These are phyloP conservation scores for Tenthredo notha DNA, from an alignment of 2,888 invertebrate species.

Conservation along the genomic window DNA sequence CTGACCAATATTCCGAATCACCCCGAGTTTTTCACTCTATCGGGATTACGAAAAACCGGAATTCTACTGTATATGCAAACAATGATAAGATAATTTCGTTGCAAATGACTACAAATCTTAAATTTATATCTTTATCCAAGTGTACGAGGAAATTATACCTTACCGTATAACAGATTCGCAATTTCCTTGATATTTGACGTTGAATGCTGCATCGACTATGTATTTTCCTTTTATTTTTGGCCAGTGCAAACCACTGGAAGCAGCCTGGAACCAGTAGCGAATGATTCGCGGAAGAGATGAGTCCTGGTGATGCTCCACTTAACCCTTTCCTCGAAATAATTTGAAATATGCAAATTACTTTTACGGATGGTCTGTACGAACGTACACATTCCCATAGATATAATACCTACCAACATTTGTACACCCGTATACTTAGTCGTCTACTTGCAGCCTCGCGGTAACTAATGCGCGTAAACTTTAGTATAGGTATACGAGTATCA, in stretches of 20 bases:
- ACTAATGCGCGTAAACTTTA: slow-evolving; percentile 29
- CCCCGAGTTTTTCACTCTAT: no score
- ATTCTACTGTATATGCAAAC: background rate
- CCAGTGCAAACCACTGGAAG: slow-evolving; percentile 48
- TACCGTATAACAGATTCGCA: background rate
- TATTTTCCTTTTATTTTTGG: background rate
- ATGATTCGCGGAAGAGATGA: slow-evolving; percentile 51
- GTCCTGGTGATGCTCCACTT: slow-evolving; percentile 59
- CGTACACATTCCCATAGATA: background rate
- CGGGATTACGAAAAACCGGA: no score
- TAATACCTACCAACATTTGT: background rate
- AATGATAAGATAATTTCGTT: background rate
- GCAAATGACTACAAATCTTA: background rate
- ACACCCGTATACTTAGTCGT: background rate
- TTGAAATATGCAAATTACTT: slow-evolving; percentile 70
- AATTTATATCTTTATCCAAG: background rate
- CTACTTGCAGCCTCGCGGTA: background rate
- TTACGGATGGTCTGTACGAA: slow-evolving; percentile 17
- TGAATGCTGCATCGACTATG: background rate
- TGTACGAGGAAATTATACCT: background rate
- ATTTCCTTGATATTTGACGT: background rate
- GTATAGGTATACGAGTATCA: background rate
- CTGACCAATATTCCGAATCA: no score
- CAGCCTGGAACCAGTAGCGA: slow-evolving; percentile 62
- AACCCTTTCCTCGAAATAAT: slow-evolving; percentile 69